phyloP scores from a whole-genome alignment of 2,113 vertebrate species.

The Engystomops pustulosus region DNA sequence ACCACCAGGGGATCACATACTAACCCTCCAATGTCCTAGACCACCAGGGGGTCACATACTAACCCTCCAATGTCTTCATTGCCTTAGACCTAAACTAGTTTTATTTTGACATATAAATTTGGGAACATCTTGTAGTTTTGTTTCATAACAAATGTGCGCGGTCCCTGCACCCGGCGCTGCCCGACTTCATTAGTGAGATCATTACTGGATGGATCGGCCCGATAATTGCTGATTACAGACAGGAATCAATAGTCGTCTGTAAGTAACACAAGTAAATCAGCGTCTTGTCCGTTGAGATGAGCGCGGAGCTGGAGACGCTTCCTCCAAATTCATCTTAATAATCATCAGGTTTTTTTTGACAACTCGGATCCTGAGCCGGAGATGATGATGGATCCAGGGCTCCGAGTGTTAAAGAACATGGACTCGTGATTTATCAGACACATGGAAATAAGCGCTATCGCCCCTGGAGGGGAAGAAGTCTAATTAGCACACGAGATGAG shows the following conservation, averaged over 20 bases:
- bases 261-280: slow-evolving; percentile 7
- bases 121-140: too few relatives aligned
- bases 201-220: background rate
- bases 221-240: slow-evolving; percentile 37
- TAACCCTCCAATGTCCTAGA: too few relatives aligned
- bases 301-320: background rate
- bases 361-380: background rate
- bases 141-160: too few relatives aligned
- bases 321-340: slow-evolving; percentile 11
- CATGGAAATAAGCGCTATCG: slow-evolving; percentile 27
- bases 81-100: too few relatives aligned
- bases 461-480: background rate
- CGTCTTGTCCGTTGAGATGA: background rate
- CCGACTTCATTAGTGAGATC: background rate
- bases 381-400: slow-evolving; percentile 14
- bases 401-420: background rate
- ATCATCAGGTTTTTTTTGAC: slow-evolving; percentile 17
- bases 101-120: too few relatives aligned
- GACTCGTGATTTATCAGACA: background rate
- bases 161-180: too few relatives aligned
- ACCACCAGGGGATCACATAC: too few relatives aligned
- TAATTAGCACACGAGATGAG: slow-evolving; percentile 24
- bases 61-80: too few relatives aligned
- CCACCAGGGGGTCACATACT: too few relatives aligned
- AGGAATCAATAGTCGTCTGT: slow-evolving; percentile 25